Evolutionary conservation across 2,797 vertebrate species (phyloP), one percentile per base, ranked within the genome.

Genomic region (Geranospiza caerulescens): DNA sequence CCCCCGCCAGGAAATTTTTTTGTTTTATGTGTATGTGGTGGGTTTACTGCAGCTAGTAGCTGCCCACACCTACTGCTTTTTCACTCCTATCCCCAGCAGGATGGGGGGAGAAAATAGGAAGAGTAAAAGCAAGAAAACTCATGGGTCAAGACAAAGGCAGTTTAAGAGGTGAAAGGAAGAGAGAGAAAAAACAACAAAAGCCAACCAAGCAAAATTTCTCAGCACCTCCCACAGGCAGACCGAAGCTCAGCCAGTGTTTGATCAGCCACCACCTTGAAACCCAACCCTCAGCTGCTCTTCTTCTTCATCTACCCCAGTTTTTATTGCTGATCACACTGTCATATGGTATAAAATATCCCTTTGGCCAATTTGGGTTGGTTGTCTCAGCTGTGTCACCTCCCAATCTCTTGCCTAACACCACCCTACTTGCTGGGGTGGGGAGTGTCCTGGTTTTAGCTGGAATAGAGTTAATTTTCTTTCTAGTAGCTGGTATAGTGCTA

Each of bases 151-250:
- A 50, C 10, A 62, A 58, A 72, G 26, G 31, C 15, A 53, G 3
- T 50, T 74, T 70, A 62, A 70, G 13, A 38, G 15, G 5, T 56
- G 20, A 48, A 48, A 86, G 47, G 9, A 50, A 70, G 6, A 55
- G 27, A 60, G 31, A 12, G 5, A 47, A 76, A 70, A 11, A 82
- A 10, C 5, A 6, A 9, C 5, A 6, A 3, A 68, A 68, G 17
- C 0, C 0, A 70, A 89, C 20, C 1, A 70, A 84, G 80, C 1
- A 0, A 59, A 62, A 70, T 70, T 40, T 3, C 21, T 78, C 17
- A 34, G 20, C 27, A 31, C 3, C 20, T 67, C 15, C 31, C 59
- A 56, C 22, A 48, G 45, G 12, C 5, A 66, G 66, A 45, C 11
- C 1, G 2, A 59, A 62, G 15, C 19, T 55, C 40, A 26, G 14